Evolutionary conservation across 2,113 vertebrate species (phyloP), one percentile per base, ranked within the genome.

Genomic region (Xenopus borealis): DNA sequence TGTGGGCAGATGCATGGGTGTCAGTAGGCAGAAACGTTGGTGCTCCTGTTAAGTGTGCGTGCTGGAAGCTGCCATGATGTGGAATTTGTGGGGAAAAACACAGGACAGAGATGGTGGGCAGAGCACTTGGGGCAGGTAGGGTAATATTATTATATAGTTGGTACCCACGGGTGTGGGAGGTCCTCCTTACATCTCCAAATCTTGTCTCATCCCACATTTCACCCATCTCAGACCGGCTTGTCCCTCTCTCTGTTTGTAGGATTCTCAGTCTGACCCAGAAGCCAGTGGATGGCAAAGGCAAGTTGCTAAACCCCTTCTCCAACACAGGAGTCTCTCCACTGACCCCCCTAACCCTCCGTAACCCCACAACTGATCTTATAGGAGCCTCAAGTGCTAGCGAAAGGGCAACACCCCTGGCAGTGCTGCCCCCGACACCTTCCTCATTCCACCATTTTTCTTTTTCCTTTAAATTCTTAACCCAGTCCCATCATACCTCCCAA

Each of bases 221-320:
- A 66, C 80, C 70, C 80, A 1, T 80, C 80, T 86, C 83, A 86
- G 82, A 86, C 79, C 81, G 83, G 79, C 84, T 85, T 85, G 83
- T 87, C 85, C 85, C 84, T 92, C 88, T 92, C 86, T 92, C 89
- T 92, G 88, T 92, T 91, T 91, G 84, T 92, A 91, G 90, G 91
- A 87, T 84, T 84, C 80, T 80, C 85, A 88, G 82, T 84, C 85
- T 87, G 89, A 86, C 78, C 88, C 88, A 81, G 83, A 89, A 80
- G 86, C 89, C 88, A 87, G 62, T 89, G 85, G 88, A 85, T 87
- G 86, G 81, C 86, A 83, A 89, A 92, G 89, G 91, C 91, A 92
- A 92, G 90, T 92, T 89, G 87, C 79, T 68, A 17, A 64, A 75
- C 79, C 83, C 78, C 79, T 78, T 82, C 85, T 79, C 75, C 80